Base-by-base conservation (phyloP, 2,797 vertebrate species). In the Neoniphon sammara region DNA sequence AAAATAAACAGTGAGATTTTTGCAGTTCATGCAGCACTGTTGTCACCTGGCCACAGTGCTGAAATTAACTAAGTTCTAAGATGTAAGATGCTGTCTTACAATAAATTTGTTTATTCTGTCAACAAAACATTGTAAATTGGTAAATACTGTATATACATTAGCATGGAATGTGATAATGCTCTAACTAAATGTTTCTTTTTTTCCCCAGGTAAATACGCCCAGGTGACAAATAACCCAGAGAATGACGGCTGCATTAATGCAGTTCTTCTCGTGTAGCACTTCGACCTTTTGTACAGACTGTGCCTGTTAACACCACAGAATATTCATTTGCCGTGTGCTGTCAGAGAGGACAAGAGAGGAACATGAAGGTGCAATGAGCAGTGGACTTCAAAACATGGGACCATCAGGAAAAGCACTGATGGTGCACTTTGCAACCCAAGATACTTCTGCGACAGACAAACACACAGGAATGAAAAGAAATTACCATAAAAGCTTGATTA, bases 221-320 rank as follows among this genome's bases (percentile, higher is more conserved):
- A 99, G 88, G 98, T 99, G 85, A 99, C 97, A 5, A 99, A 99
- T 86, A 99, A 98, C 91, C 98, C 98, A 18, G 98, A 99, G 93
- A 99, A 99, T 0, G 97, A 99, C 7, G 98, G 98, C 66, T 99
- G 98, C 81, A 99, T 98, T 80, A 99, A 99, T 44, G 97, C 97
- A 2, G 94, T 99, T 75, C 91, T 99, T 57, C 95, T 99, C 63
- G 96, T 99, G 39, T 99, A 75, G 88, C 83, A 90, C 87, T 83
- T 76, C 80, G 23, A 64, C 61, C 71, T 56, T 66, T 67, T 66
- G 47, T 70, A 82, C 59, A 36, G 81, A 90, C 83, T 85, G 54
- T 89, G 76, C 69, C 80, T 79, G n/a, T 2, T 59, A 25, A 75
- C 77, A 79, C 53, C 61, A 65, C 25, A 17, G 39, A 10, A 31